These are phyloP conservation scores for Atherix ibis DNA, from an alignment of 2,888 invertebrate genomes.

Conservation along the genomic window DNA sequence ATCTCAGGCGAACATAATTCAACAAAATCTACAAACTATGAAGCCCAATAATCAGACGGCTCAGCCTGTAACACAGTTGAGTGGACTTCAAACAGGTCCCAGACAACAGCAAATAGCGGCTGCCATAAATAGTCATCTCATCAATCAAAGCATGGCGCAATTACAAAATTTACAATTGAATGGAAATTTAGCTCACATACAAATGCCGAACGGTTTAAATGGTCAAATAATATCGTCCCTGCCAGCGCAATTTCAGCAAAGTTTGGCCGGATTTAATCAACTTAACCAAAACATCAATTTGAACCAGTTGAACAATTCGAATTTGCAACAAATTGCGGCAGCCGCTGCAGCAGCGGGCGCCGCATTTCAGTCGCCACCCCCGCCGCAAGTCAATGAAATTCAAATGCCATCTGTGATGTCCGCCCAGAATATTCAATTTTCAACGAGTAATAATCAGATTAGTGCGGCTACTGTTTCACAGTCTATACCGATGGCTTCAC, in stretches of 20 bases:
- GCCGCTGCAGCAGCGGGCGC: slow-evolving; percentile 22
- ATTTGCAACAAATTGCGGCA: slow-evolving; percentile 24
- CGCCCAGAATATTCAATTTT: slow-evolving; percentile 17
- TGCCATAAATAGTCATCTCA: slow-evolving; percentile 28
- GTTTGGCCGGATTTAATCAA: slow-evolving; percentile 21
- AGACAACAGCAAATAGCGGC: slow-evolving; percentile 31
- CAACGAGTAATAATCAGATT: slow-evolving; percentile 13
- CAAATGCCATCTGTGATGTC: slow-evolving; percentile 16
- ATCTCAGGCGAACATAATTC: slow-evolving; percentile 33
- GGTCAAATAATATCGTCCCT: slow-evolving; percentile 27
- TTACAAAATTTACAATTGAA: slow-evolving; percentile 31
- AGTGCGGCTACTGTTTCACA: slow-evolving; percentile 10
- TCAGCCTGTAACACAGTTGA: slow-evolving; percentile 26
- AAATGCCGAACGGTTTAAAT: slow-evolving; percentile 32
- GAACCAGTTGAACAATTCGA: slow-evolving; percentile 28
- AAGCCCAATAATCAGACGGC: slow-evolving; percentile 21
- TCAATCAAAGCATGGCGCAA: slow-evolving; percentile 29
- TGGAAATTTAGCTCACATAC: slow-evolving; percentile 30
- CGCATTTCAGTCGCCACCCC: slow-evolving; percentile 26
- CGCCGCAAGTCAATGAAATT: slow-evolving; percentile 16
- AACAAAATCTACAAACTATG: slow-evolving; percentile 31
- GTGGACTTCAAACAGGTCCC: slow-evolving; percentile 27
- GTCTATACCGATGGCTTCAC: slow-evolving; percentile 11
- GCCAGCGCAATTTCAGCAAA: slow-evolving; percentile 31
- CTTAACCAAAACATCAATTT: slow-evolving; percentile 24